Evolutionary conservation across 1,140 invertebrate species (phyloP).

Genomic region (Danaus melanippus): DNA sequence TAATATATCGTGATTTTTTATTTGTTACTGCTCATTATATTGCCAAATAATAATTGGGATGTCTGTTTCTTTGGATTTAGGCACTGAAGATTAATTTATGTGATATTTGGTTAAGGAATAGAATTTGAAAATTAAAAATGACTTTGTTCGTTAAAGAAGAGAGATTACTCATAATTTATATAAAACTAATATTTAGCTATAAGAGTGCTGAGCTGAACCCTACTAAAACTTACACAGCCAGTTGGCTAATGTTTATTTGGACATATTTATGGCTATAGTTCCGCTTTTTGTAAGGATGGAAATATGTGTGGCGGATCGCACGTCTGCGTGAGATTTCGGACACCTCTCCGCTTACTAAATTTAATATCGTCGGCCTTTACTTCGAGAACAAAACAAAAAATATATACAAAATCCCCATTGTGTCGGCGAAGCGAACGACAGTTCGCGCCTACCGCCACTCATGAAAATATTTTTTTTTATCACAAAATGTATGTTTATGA

Average conservation of each 20-base stretch:
- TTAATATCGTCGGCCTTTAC: slow-evolving; percentile 69
- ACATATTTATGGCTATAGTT: slow-evolving; percentile 73
- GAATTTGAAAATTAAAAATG: too few relatives aligned
- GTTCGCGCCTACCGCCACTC: slow-evolving; percentile 69
- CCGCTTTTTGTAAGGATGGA: slow-evolving; percentile 68
- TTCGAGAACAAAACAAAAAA: slow-evolving; percentile 59
- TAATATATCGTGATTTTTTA: too few relatives aligned
- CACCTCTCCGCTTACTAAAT: slow-evolving; percentile 71
- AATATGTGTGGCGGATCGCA: slow-evolving; percentile 71
- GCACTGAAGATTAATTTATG: too few relatives aligned
- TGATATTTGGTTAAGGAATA: too few relatives aligned
- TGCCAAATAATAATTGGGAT: too few relatives aligned
- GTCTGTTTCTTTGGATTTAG: too few relatives aligned
- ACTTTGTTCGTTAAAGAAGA: too few relatives aligned
- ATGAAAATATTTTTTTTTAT: slow-evolving; percentile 72
- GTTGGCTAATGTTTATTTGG: slow-evolving; percentile 69
- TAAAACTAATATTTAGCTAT: slow-evolving; percentile 5
- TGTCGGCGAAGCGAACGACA: slow-evolving; percentile 66
- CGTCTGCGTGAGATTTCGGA: slow-evolving; percentile 70
- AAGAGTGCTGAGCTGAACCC: slow-evolving; percentile 33
- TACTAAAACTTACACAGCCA: slow-evolving; percentile 38
- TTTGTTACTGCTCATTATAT: too few relatives aligned
- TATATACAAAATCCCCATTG: slow-evolving; percentile 65
- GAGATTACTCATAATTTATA: too few relatives aligned
- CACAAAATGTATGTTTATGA: slow-evolving; percentile 72